Base-by-base conservation (phyloP, 1,140 invertebrate genomes). In the Calliphora vicina region DNA sequence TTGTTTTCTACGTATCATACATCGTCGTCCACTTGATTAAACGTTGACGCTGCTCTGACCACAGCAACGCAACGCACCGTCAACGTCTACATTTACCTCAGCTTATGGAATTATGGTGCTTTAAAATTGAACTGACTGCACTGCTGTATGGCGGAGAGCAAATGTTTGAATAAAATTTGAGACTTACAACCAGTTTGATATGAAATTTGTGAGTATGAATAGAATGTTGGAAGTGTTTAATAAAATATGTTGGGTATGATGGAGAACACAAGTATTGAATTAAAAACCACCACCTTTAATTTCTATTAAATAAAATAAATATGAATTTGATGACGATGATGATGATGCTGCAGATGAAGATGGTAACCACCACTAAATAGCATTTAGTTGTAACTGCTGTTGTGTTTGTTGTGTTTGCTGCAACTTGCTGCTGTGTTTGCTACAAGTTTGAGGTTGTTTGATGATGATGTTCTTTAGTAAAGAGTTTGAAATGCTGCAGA, bases 341-440 rank as follows among this genome's bases (percentile, higher is more conserved):
- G 26, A 29, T 76, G 35, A 43, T 43, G 61, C 10, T 13, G 45
- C 2, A 6, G 45, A 50, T 13, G 12, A 29, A 35, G 42, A 10
- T 43, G 61, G 23, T 67, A 67, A 67, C 61, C 61, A 67, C 61
- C 61, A 67, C 61, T 67, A 67, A 67, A n/a, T n/a, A n/a, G n/a
- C 61, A 25, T 67, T 67, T 67, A 20, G 9, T 25, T 23, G 9
- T 20, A n/a, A n/a, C n/a, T 67, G n/a, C 8, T 23, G 50, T 57
- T 57, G 50, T 57, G 12, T 43, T 43, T 43, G 42, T 43, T 12
- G 42, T 5, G 42, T 43, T 43, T 43, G n/a, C n/a, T n/a, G n/a
- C n/a, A n/a, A n/a, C n/a, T 43, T 5, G 45, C 45, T 23, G 61
- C n/a, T 67, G 61, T 67, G 45, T 15, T 57, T 67, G 61, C 17